Conservation (phyloP, 2,888 invertebrate species). For the Acleris literana region DNA sequence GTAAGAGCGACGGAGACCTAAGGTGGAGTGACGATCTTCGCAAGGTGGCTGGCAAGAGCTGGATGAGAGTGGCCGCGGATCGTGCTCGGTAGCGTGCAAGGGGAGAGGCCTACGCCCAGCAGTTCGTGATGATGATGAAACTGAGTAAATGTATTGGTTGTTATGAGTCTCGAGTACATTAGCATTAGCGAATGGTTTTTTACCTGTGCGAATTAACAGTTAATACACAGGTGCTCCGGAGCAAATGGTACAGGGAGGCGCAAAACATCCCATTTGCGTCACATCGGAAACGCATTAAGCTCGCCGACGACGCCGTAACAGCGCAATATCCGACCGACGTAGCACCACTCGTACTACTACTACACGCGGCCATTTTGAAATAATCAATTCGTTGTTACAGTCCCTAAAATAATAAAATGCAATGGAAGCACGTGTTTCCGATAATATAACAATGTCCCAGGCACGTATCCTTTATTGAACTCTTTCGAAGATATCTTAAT, state of each 20-base stretch:
- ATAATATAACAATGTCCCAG: neutral
- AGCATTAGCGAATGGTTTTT: neutral
- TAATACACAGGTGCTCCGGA: conserved; percentile 26
- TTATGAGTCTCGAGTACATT: neutral
- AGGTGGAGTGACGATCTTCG: too few relatives aligned
- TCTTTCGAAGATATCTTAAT: conserved; percentile 13
- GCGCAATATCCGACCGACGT: conserved; percentile 75
- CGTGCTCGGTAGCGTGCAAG: too few relatives aligned
- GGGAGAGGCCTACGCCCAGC: too few relatives aligned
- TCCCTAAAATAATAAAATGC: conserved; percentile 12
- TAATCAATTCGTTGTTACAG: conserved; percentile 2
- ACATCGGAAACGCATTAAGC: conserved; percentile 80
- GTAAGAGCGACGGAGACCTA: too few relatives aligned
- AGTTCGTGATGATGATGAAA: too few relatives aligned
- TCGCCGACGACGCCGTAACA: conserved; percentile 68
- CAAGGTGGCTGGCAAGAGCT: too few relatives aligned
- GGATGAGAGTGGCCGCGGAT: too few relatives aligned
- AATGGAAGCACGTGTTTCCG: neutral
- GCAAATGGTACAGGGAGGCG: conserved; percentile 41
- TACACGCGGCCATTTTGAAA: conserved; percentile 36
- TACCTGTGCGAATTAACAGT: conserved; percentile 9
- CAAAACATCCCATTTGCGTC: conserved; percentile 76
- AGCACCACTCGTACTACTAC: conserved; percentile 40
- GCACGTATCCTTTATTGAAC: neutral
- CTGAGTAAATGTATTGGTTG: too few relatives aligned